These are phyloP conservation scores for Eustalomyia histrio DNA, from an alignment of 2,888 invertebrate genomes.

Conservation along the genomic window DNA sequence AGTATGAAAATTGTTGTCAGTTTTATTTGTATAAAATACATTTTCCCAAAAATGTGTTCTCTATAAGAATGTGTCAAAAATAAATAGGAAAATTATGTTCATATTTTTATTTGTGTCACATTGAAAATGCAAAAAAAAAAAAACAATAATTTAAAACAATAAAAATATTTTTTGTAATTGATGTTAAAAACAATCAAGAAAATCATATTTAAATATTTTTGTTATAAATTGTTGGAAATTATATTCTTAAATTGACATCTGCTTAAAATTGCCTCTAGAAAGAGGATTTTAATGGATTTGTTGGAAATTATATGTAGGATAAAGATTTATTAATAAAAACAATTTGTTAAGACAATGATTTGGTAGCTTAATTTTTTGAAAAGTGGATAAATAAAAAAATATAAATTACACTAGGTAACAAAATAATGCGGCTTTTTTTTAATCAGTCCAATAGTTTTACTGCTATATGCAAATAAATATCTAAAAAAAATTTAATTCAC, in stretches of 20 bases:
- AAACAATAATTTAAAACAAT: not conserved
- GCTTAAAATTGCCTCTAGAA: not conserved
- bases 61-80: slow-evolving; percentile 40
- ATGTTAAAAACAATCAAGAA: not conserved
- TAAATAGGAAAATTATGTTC: slow-evolving; percentile 50
- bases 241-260: not conserved
- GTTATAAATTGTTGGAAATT: not conserved
- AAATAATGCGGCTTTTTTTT: no score
- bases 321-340: no score
- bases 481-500: no score
- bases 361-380: no score
- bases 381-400: no score
- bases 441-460: no score
- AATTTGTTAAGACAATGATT: no score
- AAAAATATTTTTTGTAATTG: not conserved
- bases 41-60: slow-evolving; percentile 5
- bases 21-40: slow-evolving; percentile 29
- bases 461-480: no score
- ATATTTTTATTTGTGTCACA: slow-evolving; percentile 6
- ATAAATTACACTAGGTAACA: no score
- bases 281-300: no score
- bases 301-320: no score
- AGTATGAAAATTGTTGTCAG: slow-evolving; percentile 45
- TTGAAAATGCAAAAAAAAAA: not conserved
- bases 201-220: not conserved